phyloP scores from a whole-genome alignment of 2,888 invertebrate genomes.

The Rhagium mordax region DNA sequence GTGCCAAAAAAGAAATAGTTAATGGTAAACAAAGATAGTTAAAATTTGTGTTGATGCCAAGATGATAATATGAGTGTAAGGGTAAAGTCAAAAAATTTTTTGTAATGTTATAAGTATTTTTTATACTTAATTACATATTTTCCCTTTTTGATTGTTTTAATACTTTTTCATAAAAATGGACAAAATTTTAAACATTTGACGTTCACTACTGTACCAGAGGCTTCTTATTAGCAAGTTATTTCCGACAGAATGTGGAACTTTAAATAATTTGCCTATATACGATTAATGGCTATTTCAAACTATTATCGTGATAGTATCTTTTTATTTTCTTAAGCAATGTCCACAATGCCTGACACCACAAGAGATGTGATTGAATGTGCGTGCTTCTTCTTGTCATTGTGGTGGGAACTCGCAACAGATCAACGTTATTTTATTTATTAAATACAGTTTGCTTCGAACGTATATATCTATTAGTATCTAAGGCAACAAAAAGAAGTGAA shows the following conservation, averaged over 20 bases:
- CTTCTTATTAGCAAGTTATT: constrained; percentile 17
- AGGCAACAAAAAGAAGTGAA: constrained; percentile 34
- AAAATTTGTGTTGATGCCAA: no score
- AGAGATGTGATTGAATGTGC: constrained; percentile 7
- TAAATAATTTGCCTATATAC: constrained; percentile 35
- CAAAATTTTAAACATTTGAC: not conserved
- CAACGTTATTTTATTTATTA: not conserved
- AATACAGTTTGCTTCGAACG: not conserved
- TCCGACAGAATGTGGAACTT: constrained; percentile 22
- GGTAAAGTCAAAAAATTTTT: no score
- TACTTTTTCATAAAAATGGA: no score
- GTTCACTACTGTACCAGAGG: constrained; percentile 2
- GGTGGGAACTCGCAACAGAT: not conserved
- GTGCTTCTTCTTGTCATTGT: not conserved
- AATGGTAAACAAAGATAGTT: no score
- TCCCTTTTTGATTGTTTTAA: no score
- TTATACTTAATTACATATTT: no score
- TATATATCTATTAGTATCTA: not conserved
- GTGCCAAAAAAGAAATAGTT: no score
- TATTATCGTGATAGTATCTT: constrained; percentile 13
- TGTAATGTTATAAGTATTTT: no score
- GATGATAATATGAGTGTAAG: no score
- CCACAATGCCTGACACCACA: not conserved
- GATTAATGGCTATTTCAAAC: constrained; percentile 25
- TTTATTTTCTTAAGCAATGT: not conserved